Evolutionary conservation across 1,140 invertebrate genomes (phyloP).

Genomic region (Zaprionus ghesquierei): DNA sequence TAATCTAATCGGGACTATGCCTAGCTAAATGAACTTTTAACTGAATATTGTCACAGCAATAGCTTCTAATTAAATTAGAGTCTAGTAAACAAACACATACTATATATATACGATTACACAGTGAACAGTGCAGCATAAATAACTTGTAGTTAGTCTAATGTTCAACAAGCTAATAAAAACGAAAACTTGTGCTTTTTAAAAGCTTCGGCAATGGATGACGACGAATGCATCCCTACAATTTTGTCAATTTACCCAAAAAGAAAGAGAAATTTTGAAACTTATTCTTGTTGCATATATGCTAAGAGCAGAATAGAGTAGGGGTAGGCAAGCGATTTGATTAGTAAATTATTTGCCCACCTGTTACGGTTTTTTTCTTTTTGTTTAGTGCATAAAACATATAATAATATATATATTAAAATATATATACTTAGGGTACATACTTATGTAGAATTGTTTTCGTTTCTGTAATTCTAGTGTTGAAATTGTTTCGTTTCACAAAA

Average conservation of each 20-base stretch:
- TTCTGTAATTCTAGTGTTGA: conserved; percentile 36
- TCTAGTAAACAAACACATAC: conserved; percentile 43
- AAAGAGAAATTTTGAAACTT: conserved; percentile 26
- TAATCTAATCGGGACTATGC: conserved; percentile 49
- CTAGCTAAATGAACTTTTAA: conserved; percentile 55
- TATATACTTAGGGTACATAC: conserved; percentile 26
- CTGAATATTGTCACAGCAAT: conserved; percentile 21
- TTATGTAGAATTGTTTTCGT: conserved; percentile 50
- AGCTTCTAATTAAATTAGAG: conserved; percentile 74
- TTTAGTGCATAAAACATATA: conserved; percentile 14
- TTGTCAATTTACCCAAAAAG: conserved; percentile 63
- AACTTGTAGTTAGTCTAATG: conserved; percentile 22
- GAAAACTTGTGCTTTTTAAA: conserved; percentile 59
- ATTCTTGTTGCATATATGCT: conserved; percentile 45
- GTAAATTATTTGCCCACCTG: background rate
- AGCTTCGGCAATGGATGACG: conserved; percentile 38
- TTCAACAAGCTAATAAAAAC: background rate
- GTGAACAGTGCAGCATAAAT: conserved; percentile 14
- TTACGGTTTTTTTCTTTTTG: conserved; percentile 22
- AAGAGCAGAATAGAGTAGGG: background rate
- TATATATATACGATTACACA: conserved; percentile 4
- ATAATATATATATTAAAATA: background rate
- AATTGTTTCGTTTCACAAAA: conserved; percentile 72
- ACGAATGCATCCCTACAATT: conserved; percentile 63
- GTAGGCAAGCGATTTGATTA: background rate